These are phyloP conservation scores for Rhinogobius similis DNA, from an alignment of 2,113 vertebrate genomes.

Conservation along the genomic window DNA sequence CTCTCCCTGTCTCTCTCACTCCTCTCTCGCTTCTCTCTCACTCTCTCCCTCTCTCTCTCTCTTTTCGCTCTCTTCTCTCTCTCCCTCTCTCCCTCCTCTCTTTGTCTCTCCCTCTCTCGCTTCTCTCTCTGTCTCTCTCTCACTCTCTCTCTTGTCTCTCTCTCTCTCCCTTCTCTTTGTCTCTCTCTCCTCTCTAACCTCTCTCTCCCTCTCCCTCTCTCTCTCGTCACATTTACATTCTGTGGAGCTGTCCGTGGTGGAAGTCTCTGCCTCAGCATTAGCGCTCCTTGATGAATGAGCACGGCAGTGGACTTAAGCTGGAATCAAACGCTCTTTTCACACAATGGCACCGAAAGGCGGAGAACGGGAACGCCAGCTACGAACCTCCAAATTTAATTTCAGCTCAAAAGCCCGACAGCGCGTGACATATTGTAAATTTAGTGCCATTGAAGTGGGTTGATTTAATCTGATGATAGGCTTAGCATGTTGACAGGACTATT, in stretches of 20 bases:
- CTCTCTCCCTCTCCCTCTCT: background rate
- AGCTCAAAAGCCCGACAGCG: background rate
- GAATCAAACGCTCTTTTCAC: constrained; percentile 11
- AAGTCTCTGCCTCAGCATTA: constrained; percentile 45
- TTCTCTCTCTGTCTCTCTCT: background rate
- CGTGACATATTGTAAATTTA: background rate
- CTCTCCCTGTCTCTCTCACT: no score
- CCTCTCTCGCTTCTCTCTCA: no score
- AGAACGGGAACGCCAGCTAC: background rate
- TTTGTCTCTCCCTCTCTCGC: no score
- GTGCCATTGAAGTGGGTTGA: constrained; percentile 1
- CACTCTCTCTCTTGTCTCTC: no score
- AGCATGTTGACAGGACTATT: background rate
- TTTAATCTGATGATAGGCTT: background rate
- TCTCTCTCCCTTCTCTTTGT: no score
- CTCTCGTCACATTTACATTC: constrained; percentile 33
- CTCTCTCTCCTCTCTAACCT: no score
- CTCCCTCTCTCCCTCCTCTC: no score
- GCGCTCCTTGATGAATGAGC: constrained; percentile 18
- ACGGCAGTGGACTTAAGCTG: constrained; percentile 9
- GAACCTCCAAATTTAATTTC: background rate
- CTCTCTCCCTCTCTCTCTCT: no score
- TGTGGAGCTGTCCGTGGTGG: constrained; percentile 30
- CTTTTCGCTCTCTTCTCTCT: no score
- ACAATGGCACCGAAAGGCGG: background rate